These are phyloP conservation scores for Drosophila nigricruria DNA, from an alignment of 2,888 invertebrate species.

Conservation along the genomic window DNA sequence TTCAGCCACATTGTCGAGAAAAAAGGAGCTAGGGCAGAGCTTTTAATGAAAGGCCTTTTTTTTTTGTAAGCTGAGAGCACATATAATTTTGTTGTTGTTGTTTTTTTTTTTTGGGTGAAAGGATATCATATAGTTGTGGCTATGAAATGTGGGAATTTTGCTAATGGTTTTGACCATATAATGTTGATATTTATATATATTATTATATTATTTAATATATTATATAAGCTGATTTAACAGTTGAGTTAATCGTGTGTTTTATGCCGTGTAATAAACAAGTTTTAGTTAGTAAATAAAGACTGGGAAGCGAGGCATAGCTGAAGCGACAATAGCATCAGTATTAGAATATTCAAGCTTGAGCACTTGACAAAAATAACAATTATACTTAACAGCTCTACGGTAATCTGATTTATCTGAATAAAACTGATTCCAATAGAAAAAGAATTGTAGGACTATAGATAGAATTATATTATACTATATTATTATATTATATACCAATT, in stretches of 20 bases:
- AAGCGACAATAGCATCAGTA: no score
- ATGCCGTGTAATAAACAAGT: background rate
- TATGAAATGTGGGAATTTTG: background rate
- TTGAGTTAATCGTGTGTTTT: background rate
- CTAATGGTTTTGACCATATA: background rate
- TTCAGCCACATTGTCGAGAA: conserved; percentile 8
- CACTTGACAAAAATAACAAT: no score
- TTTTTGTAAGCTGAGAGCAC: conserved; percentile 4
- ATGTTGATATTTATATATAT: background rate
- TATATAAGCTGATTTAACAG: background rate
- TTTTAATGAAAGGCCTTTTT: conserved; percentile 14
- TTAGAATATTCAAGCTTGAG: no score
- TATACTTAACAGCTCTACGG: no score
- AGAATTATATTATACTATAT: no score
- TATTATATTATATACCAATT: no score
- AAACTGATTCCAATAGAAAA: no score
- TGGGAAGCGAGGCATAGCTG: no score
- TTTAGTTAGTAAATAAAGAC: background rate
- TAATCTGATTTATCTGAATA: no score
- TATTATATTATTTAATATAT: background rate
- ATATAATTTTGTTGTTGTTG: background rate
- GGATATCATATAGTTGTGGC: conserved; percentile 8
- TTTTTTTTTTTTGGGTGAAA: background rate
- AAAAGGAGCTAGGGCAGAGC: background rate
- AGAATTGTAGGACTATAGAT: no score